A percentile compares a stretch with the other conserved stretches of the same genome.
Evolutionary conservation across 2,888 invertebrate genomes (phyloP).

Genomic region (Fragum whitleyi): DNA sequence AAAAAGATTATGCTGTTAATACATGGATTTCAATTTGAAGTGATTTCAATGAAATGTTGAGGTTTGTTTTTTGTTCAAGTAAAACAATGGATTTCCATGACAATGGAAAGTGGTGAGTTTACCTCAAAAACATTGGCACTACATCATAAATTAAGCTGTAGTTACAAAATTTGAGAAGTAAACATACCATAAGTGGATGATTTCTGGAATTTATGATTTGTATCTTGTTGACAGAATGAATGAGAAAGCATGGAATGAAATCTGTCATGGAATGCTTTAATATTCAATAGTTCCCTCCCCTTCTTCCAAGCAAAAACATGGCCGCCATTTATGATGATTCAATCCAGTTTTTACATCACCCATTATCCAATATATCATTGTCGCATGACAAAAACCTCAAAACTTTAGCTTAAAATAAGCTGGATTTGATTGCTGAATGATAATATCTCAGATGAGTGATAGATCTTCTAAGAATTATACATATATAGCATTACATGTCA

Average conservation of each 20-base stretch:
- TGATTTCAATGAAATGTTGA: slow-evolving; percentile 7
- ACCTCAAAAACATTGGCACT: no score
- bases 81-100: slow-evolving; percentile 17
- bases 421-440: no score
- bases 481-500: no score
- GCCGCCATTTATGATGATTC: not conserved
- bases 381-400: no score
- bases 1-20: no score
- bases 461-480: no score
- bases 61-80: not conserved
- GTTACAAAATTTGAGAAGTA: no score
- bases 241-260: slow-evolving; percentile 30
- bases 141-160: no score
- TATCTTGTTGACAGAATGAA: not conserved
- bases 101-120: not conserved
- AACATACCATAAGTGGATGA: not conserved
- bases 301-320: not conserved
- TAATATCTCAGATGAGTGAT: no score
- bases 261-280: slow-evolving; percentile 58
- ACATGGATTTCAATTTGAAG: slow-evolving; percentile 10
- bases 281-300: not conserved
- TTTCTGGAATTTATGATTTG: not conserved
- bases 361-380: no score
- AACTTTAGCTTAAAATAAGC: no score
- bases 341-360: no score